Evolutionary conservation across 2,797 vertebrate genomes (phyloP), one percentile per base, ranked within the genome.

Genomic region (Dryobates pubescens): DNA sequence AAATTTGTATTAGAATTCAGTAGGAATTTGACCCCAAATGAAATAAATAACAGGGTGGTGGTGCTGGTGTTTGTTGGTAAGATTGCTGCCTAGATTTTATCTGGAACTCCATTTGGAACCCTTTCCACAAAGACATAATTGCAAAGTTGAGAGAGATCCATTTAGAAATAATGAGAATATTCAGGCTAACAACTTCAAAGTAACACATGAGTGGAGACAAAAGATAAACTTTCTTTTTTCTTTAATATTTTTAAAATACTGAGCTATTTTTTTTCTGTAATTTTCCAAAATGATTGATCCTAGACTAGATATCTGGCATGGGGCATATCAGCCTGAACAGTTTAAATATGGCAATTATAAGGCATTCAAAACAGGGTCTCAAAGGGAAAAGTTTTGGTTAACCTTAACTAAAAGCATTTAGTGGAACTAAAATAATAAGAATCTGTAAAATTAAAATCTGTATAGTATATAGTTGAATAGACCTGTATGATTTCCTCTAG

Each of bases 371-470:
- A 30, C 30, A 79, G 19, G 7, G 15, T 84, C 61, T 90, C 67
- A 86, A 67, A 70, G 54, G 84, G 56, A 76, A 86, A 92, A 86
- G 34, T 41, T 92, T 86, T 83, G 69, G 30, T 81, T 49, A 89
- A 36, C 43, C 57, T 83, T 91, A 89, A 17, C 43, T 91, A 92
- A 91, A 96, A 86, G 34, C 47, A 88, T 89, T 86, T 88, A 67
- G 59, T 81, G 45, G 74, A 91, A 93, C 64, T 70, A 89, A 94
- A 93, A 82, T 88, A 73, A 83, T 62, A 88, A 4, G 1, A 86
- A 91, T 45, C 41, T 86, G 32, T 82, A 86, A 93, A 96, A 93
- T 81, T 77, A 77, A 93, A 86, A 54, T 62, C 41, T 74, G 18
- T 79, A 62, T 57, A 79, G 16, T 19, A 14, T 78, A 45, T 18